A percentile compares a stretch with the other conserved stretches of the same genome.
Conservation (phyloP, 2,888 invertebrate genomes). For the Meta bourneti region DNA sequence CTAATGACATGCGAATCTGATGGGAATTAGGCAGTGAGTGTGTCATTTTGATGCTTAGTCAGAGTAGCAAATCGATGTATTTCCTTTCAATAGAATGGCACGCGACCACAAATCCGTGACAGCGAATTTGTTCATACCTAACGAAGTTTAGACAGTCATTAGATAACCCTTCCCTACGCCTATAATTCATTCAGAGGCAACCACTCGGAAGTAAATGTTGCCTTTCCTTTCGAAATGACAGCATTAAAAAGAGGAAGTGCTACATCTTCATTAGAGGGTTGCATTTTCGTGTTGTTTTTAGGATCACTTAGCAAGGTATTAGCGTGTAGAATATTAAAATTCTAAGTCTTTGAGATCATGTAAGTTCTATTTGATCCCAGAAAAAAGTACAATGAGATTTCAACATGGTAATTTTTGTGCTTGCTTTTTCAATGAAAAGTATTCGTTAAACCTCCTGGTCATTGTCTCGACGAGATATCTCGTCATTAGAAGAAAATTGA, state of each 20-base stretch:
- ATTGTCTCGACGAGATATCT: no score
- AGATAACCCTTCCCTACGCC: constrained; percentile 24
- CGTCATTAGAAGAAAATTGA: no score
- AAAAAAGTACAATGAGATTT: no score
- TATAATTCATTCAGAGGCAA: constrained; percentile 44
- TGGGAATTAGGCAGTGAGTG: not conserved
- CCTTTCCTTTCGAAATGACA: constrained; percentile 6
- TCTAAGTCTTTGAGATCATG: no score
- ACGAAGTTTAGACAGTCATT: constrained; percentile 39
- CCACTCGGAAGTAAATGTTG: constrained; percentile 35
- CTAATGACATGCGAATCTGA: constrained; percentile 55
- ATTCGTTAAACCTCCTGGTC: no score
- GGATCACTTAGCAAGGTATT: no score
- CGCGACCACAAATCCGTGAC: constrained; percentile 42
- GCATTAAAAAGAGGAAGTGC: constrained; percentile 27
- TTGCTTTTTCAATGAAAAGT: no score
- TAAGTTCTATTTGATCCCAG: no score
- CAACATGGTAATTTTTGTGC: no score
- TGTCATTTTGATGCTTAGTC: constrained; percentile 41
- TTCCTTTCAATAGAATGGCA: constrained; percentile 36
- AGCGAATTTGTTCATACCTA: constrained; percentile 36
- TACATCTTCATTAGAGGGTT: constrained; percentile 29
- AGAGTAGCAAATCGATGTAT: constrained; percentile 34
- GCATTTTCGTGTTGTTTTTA: constrained; percentile 12
- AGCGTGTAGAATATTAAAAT: no score